A percentile compares a stretch with the other conserved stretches of the same genome.
Evolutionary conservation across 1,140 invertebrate genomes (phyloP).

Genomic region (Vollenhovia emeryi): DNA sequence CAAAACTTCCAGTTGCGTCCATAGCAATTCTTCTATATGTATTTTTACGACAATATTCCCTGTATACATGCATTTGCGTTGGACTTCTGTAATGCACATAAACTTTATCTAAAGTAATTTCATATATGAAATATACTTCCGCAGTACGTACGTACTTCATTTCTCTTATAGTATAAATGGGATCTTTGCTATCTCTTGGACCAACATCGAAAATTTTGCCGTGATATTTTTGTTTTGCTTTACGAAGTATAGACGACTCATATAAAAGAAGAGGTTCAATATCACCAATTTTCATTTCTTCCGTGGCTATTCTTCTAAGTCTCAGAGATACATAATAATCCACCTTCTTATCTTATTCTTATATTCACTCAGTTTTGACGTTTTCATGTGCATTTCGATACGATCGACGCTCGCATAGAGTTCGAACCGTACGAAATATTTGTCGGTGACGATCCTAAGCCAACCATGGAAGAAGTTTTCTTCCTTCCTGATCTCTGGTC

Average conservation of each 20-base stretch:
- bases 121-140: conserved; percentile 10
- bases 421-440: no score
- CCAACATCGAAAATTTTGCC: conserved; percentile 5
- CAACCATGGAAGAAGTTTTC: no score
- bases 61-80: conserved; percentile 13
- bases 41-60: conserved; percentile 3
- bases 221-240: neutral
- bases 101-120: conserved; percentile 11
- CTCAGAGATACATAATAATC: no score
- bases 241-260: neutral
- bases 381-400: no score
- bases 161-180: conserved; percentile 5
- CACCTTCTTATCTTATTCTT: no score
- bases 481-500: no score
- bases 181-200: neutral
- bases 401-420: no score
- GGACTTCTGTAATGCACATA: conserved; percentile 3
- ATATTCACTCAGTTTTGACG: no score
- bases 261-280: neutral
- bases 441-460: no score
- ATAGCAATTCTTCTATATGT: neutral
- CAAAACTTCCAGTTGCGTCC: conserved; percentile 14
- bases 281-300: conserved; percentile 5
- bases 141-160: neutral
- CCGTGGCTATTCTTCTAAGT: neutral